These are phyloP conservation scores for Aplysia californica DNA, from an alignment of 1,140 invertebrate genomes.

Conservation along the genomic window DNA sequence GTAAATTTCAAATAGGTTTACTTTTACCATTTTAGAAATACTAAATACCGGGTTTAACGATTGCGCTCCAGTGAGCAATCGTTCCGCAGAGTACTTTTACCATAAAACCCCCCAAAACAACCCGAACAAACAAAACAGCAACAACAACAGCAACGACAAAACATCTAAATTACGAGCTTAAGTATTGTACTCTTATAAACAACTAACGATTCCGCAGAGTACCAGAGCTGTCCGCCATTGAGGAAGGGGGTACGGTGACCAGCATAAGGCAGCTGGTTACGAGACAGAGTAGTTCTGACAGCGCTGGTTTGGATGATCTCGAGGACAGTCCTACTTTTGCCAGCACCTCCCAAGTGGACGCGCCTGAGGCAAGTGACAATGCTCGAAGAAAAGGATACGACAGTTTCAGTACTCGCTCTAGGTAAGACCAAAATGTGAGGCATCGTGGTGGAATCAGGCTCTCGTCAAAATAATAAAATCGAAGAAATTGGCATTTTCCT, in stretches of 20 bases:
- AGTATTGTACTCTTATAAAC: neutral
- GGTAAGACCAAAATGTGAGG: too few relatives aligned
- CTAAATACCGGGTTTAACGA: neutral
- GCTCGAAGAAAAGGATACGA: too few relatives aligned
- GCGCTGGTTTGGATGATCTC: neutral
- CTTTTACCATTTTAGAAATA: neutral
- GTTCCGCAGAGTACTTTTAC: neutral
- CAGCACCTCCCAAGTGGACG: too few relatives aligned
- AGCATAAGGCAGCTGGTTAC: constrained; percentile 46
- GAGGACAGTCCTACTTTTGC: neutral
- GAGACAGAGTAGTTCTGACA: neutral
- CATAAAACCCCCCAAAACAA: neutral
- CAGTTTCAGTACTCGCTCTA: too few relatives aligned
- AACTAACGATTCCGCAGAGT: constrained; percentile 21
- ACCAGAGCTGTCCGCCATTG: constrained; percentile 57
- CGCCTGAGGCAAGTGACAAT: too few relatives aligned
- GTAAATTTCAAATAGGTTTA: too few relatives aligned
- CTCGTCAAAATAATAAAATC: too few relatives aligned
- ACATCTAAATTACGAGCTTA: neutral
- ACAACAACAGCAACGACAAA: too few relatives aligned
- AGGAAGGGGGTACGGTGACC: constrained; percentile 55
- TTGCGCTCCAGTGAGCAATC: neutral
- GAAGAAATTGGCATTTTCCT: too few relatives aligned
- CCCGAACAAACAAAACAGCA: neutral
- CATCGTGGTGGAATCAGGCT: too few relatives aligned